Conservation (phyloP, 2,797 vertebrate genomes). For the Tachyglossus aculeatus region DNA sequence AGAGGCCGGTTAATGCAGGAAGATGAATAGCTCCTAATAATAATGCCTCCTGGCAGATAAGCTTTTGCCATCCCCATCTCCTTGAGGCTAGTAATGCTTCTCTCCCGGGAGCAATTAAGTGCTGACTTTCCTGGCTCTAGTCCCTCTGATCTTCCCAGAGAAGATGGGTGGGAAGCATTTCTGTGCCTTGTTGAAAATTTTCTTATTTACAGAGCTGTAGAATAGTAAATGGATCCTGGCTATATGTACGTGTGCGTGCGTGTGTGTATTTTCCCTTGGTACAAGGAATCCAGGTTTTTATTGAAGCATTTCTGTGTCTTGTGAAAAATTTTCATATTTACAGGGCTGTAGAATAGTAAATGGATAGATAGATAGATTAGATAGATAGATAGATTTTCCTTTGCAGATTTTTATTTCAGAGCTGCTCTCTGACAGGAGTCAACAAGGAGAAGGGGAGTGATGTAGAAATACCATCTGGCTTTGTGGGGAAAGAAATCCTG, state of each 20-base stretch:
- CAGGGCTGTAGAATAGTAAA: no score
- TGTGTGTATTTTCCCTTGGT: no score
- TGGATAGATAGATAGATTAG: no score
- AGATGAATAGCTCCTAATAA: slow-evolving; percentile 43
- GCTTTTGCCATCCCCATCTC: slow-evolving; percentile 8
- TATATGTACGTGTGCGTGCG: no score
- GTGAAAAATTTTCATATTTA: no score
- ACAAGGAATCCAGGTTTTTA: slow-evolving; percentile 30
- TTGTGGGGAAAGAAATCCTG: not conserved
- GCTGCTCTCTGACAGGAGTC: slow-evolving; percentile 32
- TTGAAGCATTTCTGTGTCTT: slow-evolving; percentile 16
- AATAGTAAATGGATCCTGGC: no score
- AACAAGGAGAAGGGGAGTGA: not conserved
- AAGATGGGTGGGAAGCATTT: slow-evolving; percentile 57
- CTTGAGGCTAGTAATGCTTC: slow-evolving; percentile 27
- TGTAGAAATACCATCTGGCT: not conserved
- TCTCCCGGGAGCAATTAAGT: slow-evolving; percentile 19
- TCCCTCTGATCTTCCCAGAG: slow-evolving; percentile 34
- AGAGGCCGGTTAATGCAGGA: slow-evolving; percentile 24
- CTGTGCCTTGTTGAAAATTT: slow-evolving; percentile 43
- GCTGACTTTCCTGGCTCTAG: slow-evolving; percentile 45
- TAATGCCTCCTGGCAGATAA: slow-evolving; percentile 47
- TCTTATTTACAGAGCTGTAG: no score
- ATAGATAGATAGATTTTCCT: no score
- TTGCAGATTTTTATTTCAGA: no score